Conservation (phyloP, 2,113 vertebrate genomes). For the Pelvicachromis taeniatus region DNA sequence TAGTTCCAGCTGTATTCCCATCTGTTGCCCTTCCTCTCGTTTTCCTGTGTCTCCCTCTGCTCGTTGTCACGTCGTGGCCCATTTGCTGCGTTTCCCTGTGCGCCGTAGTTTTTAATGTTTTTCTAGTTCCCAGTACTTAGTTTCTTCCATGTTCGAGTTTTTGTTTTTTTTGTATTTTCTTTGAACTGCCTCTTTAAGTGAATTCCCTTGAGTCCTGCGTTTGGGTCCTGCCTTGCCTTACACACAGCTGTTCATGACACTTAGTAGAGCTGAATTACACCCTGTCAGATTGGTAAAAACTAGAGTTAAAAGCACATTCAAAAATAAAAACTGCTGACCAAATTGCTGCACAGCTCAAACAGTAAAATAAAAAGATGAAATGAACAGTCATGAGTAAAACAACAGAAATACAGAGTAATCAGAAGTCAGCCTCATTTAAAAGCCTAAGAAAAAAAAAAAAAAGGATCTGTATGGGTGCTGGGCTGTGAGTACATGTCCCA, state of each 20-base stretch:
- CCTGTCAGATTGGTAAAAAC: not conserved
- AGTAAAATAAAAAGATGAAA: no score
- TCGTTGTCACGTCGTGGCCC: fast-evolving
- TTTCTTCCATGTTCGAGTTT: not conserved
- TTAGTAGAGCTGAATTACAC: not conserved
- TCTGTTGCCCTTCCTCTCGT: not conserved
- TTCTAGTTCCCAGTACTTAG: not conserved
- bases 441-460: not conserved
- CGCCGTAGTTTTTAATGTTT: not conserved
- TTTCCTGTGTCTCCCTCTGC: not conserved
- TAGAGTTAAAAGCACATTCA: not conserved
- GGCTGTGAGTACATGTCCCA: not conserved
- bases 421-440: not conserved
- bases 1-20: not conserved
- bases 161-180: not conserved
- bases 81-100: not conserved
- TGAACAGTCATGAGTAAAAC: no score
- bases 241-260: not conserved
- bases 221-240: not conserved
- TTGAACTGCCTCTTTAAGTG: not conserved
- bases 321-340: no score
- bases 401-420: not conserved
- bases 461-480: not conserved
- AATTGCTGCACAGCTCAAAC: no score
- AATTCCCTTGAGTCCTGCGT: not conserved